Evolutionary conservation across 2,113 vertebrate genomes (phyloP), one percentile per base, ranked within the genome.

Genomic region (Gadus chalcogrammus): DNA sequence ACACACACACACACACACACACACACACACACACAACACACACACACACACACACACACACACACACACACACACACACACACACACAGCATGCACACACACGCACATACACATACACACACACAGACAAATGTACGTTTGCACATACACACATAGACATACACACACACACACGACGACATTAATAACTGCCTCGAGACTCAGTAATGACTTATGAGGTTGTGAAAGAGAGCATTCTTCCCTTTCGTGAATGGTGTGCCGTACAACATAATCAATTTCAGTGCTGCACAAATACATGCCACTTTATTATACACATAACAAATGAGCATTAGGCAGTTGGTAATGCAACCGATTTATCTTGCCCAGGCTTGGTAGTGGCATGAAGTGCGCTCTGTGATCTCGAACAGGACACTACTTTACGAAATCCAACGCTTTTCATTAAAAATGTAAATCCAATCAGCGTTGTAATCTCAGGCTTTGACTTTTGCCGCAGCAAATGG

Each of bases 341-440:
- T 91, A 92, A 92, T 91, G 86, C 84, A 87, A 66, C 76, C 88
- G 79, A 91, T 93, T 91, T 90, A 85, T 91, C 91, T 92, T 90
- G 83, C 69, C 87, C 88, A 90, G 81, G 78, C 70, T 64, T 27
- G 80, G 82, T 92, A 92, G 92, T 92, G 89, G 84, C 55, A 83
- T 75, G 85, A 90, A 90, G 85, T 88, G 85, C 71, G 76, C 76
- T 60, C 65, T 42, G 61, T 82, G 82, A 90, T 89, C 85, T 84
- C 75, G 11, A 65, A 13, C 42, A 27, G 70, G 75, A 72, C 68
- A 82, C 82, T 87, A 77, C 80, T 81, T 82, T 72, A 73, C 78
- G 77, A 80, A 76, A 80, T 86, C 76, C 73, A 64, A 80, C 74
- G 66, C 72, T 82, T 88, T 88, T 79, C 87, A 89, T 88, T 87